Evolutionary conservation across 2,888 invertebrate genomes (phyloP).

Genomic region (Diplolepis rosae): DNA sequence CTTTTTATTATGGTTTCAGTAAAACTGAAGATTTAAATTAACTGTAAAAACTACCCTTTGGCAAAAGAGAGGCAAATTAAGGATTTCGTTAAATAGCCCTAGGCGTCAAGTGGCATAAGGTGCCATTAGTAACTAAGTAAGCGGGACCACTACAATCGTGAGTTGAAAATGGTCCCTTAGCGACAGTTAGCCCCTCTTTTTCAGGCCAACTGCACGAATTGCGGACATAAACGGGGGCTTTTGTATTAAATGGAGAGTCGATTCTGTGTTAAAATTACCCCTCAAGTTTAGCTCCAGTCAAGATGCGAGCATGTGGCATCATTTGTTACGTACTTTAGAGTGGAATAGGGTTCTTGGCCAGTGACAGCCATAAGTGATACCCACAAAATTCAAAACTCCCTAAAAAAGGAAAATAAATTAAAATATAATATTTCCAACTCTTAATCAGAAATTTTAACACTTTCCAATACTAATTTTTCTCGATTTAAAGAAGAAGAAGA

Average conservation of each 20-base stretch:
- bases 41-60: background rate
- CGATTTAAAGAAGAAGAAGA: background rate
- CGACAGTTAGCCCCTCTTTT: slow-evolving; percentile 64
- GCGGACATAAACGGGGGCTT: slow-evolving; percentile 50
- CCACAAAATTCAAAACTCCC: background rate
- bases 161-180: slow-evolving; percentile 69
- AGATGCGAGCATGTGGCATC: slow-evolving; percentile 73
- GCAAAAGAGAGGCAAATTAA: slow-evolving; percentile 35
- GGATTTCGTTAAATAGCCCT: slow-evolving; percentile 35
- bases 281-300: slow-evolving; percentile 56
- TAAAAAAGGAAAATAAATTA: background rate
- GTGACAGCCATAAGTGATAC: background rate
- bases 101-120: slow-evolving; percentile 55
- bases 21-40: background rate
- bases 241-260: slow-evolving; percentile 52
- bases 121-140: slow-evolving; percentile 66
- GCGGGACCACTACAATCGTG: slow-evolving; percentile 65
- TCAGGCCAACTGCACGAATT: slow-evolving; percentile 63
- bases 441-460: no score
- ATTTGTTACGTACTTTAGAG: slow-evolving; percentile 66
- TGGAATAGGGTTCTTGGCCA: slow-evolving; percentile 14
- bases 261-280: slow-evolving; percentile 56
- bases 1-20: no score
- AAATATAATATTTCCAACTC: no score
- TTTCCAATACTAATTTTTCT: no score